Percentiles rank a stretch among this genome's conserved stretches.
These are phyloP conservation scores for Gallirallus australis DNA, from an alignment of 2,797 vertebrate genomes.

Conservation along the genomic window DNA sequence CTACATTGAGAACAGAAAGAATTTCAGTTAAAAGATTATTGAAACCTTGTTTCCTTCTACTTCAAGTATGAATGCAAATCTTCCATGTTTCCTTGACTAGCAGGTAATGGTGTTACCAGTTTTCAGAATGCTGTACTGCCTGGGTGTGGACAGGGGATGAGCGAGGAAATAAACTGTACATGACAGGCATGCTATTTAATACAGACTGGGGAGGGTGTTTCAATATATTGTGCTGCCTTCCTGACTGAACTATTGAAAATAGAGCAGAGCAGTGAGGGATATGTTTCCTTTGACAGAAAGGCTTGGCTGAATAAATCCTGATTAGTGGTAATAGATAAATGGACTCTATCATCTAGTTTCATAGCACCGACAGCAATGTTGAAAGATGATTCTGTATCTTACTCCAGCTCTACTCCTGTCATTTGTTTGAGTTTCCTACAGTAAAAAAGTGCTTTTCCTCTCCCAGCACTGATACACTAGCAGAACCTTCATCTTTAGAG, in stretches of 20 bases:
- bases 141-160: neutral
- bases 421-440: neutral
- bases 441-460: neutral
- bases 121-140: neutral
- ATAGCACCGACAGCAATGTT: neutral
- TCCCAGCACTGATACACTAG: neutral
- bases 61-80: neutral
- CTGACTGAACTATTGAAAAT: neutral
- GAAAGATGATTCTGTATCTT: neutral
- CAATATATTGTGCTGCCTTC: neutral
- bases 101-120: accelerated
- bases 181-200: neutral
- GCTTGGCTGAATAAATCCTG: neutral
- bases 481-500: neutral
- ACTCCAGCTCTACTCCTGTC: neutral
- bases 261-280: neutral
- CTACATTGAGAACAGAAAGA: neutral
- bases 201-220: neutral
- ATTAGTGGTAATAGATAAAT: neutral
- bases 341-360: neutral
- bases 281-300: neutral
- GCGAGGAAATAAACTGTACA: neutral
- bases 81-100: neutral
- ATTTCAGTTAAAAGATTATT: neutral
- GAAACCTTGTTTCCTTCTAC: neutral